Conservation (phyloP, 1,140 invertebrate genomes). For the Apis cerana region DNA sequence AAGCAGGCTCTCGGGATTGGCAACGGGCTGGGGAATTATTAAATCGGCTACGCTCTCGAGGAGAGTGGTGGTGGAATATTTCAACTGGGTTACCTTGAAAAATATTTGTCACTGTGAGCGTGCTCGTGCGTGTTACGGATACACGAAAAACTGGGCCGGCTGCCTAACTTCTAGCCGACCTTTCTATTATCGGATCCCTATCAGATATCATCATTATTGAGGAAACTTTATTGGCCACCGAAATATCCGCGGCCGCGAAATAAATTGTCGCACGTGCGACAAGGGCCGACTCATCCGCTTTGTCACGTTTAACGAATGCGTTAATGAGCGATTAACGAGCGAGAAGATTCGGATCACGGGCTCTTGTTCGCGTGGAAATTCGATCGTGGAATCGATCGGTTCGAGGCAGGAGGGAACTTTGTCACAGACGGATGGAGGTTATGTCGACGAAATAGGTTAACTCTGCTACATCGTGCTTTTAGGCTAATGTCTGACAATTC, state of each 20-base stretch:
- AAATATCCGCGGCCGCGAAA: conserved; percentile 10
- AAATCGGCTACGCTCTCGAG: conserved; percentile 28
- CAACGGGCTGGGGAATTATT: conserved; percentile 36
- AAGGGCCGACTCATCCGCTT: neutral
- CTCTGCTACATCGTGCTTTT: no score
- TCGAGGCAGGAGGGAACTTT: no score
- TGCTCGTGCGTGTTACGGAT: conserved; percentile 11
- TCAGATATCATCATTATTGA: conserved; percentile 52
- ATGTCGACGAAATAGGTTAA: neutral
- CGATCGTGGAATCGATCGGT: neutral
- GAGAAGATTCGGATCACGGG: neutral
- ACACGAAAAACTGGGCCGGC: conserved; percentile 52
- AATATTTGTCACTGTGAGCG: conserved; percentile 53
- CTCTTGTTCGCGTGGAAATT: neutral
- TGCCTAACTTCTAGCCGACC: conserved; percentile 38
- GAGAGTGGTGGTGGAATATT: conserved; percentile 45
- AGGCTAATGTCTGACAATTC: no score
- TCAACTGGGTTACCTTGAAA: conserved; percentile 60
- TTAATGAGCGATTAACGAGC: conserved; percentile 46
- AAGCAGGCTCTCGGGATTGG: conserved; percentile 30
- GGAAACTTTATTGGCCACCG: conserved; percentile 28
- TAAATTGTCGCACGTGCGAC: conserved; percentile 43
- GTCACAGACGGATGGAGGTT: neutral
- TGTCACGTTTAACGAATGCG: conserved; percentile 49
- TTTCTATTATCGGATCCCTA: conserved; percentile 55